These are phyloP conservation scores for Himantopus leucocephalus DNA, from an alignment of 2,113 vertebrate genomes.

Conservation along the genomic window DNA sequence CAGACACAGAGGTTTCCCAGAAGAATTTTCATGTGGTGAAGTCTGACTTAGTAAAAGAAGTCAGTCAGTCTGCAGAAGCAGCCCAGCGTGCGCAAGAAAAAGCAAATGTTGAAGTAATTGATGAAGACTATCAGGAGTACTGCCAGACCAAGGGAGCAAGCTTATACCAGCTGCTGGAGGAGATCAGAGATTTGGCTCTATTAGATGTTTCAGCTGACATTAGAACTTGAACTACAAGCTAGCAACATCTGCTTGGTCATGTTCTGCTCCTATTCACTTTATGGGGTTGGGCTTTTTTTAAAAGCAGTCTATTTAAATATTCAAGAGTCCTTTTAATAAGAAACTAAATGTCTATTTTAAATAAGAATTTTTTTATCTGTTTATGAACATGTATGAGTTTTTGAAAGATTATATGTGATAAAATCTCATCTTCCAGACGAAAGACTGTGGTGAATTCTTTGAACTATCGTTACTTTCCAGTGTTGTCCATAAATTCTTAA, in stretches of 20 bases:
- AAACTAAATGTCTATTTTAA: constrained; percentile 39
- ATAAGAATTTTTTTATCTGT: constrained; percentile 14
- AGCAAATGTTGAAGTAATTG: constrained; percentile 37
- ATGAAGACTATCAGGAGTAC: constrained; percentile 80
- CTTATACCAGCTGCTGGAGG: constrained; percentile 88
- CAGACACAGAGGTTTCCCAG: not conserved
- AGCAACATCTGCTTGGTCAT: no score
- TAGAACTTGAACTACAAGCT: not conserved
- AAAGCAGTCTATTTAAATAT: not conserved
- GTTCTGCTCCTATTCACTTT: not conserved
- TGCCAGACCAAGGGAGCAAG: constrained; percentile 83
- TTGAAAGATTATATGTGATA: not conserved
- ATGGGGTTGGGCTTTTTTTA: not conserved
- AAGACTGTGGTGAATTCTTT: not conserved
- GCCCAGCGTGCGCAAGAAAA: constrained; percentile 78
- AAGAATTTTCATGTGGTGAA: constrained; percentile 30
- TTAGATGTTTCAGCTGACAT: constrained; percentile 66
- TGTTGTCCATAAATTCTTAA: not conserved
- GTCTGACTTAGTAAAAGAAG: constrained; percentile 83
- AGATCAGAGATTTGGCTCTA: constrained; percentile 88
- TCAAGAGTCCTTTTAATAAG: not conserved
- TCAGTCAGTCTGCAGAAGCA: constrained; percentile 82
- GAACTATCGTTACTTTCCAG: not conserved
- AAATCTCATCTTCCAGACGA: not conserved
- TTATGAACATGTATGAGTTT: not conserved